Evolutionary conservation across 2,888 invertebrate genomes (phyloP).

Genomic region (Meta bourneti): DNA sequence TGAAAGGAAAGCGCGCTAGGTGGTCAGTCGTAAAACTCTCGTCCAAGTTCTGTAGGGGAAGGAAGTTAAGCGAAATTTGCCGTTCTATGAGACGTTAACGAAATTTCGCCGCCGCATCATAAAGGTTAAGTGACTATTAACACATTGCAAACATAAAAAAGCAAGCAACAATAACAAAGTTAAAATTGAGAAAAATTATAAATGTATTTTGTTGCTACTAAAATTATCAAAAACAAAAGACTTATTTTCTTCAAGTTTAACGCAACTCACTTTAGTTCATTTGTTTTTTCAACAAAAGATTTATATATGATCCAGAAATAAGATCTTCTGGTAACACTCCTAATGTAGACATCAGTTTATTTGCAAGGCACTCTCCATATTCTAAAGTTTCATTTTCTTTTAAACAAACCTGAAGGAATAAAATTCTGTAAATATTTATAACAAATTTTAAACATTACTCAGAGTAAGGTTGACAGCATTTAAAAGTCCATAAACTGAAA

Average conservation of each 20-base stretch:
- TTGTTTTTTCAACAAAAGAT: constrained; percentile 83
- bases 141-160: not conserved
- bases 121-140: no score
- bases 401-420: constrained; percentile 84
- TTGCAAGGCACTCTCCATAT: constrained; percentile 87
- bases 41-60: no score
- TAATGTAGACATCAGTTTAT: constrained; percentile 86
- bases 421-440: not conserved
- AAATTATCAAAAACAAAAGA: not conserved
- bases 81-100: no score
- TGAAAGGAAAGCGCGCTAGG: no score
- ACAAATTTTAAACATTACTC: constrained; percentile 10
- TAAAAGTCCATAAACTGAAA: no score
- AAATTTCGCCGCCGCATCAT: no score
- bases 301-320: constrained; percentile 88
- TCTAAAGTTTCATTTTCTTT: constrained; percentile 85
- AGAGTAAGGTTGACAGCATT: not conserved
- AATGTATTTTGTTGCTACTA: not conserved
- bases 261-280: not conserved
- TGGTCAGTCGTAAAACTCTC: no score
- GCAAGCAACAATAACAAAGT: not conserved
- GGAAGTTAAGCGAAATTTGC: no score
- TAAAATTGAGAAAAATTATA: not conserved
- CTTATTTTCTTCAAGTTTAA: not conserved
- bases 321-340: constrained; percentile 85